Base-by-base conservation (phyloP, 2,113 vertebrate species). In the Haemorhous mexicanus region DNA sequence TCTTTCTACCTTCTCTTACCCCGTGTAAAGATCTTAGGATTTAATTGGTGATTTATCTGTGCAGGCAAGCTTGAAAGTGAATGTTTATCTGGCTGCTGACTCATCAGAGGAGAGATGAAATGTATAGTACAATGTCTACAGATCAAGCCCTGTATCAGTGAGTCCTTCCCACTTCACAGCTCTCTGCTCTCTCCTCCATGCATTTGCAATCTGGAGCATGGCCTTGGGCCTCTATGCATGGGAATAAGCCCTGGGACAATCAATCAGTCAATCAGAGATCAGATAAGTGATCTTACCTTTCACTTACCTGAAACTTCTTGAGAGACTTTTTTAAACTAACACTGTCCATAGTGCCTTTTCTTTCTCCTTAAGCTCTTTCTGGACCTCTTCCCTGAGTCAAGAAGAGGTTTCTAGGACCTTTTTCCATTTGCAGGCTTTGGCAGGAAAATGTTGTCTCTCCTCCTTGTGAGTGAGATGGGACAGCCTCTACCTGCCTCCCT, bases 151-250 rank as follows among this genome's bases (percentile, higher is more conserved):
- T 0, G 0, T 30, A 8, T 16, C 87, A 11, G 4, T 3, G 62
- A 47, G 28, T 72, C 72, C 86, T 84, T 85, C 47, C 63, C 37
- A 5, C 12, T 84, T 73, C 70, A 41, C 1, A 0, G 39, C 43
- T 74, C 66, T 39, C 22, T 63, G 27, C 35, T 62, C 17, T 37
- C 33, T 24, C 50, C 47, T 62, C 11, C 0, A 0, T 46, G 23
- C 30, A 16, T 55, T 39, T 80, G n/a, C 15, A 11, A 50, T 6
- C n/a, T 37, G 37, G 41, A 55, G 49, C 61, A 39, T 2, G 33
- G 22, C 9, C 10, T 21, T 2, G 33, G 18, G 12, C 16, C 6
- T 68, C 74, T 39, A 0, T 2, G 1, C 2, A 0, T 84, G 46
- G 73, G 27, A 47, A 56, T 44, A 52, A 68, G 16, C 30, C 33